Percentiles rank a stretch among this genome's conserved stretches.
These are phyloP conservation scores for Paralinhomoeus sp. DNA, from an alignment of 2,888 invertebrate genomes.

Conservation along the genomic window DNA sequence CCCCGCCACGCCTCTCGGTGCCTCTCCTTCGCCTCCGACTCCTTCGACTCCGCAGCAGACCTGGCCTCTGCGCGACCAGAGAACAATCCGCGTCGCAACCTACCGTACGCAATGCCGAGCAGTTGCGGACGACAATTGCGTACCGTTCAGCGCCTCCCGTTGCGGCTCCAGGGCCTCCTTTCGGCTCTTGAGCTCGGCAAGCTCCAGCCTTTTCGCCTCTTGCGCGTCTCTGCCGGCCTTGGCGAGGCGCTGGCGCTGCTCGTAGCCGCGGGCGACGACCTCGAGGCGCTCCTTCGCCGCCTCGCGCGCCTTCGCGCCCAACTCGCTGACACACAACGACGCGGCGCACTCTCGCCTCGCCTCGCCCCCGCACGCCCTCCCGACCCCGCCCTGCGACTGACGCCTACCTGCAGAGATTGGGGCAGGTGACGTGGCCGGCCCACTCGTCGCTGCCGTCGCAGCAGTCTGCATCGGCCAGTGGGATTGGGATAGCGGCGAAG, in stretches of 20 bases:
- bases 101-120: neutral
- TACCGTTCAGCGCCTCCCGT: constrained; percentile 2
- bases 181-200: constrained; percentile 48
- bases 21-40: constrained; percentile 39
- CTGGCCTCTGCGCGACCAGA: constrained; percentile 22
- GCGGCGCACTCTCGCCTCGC: neutral
- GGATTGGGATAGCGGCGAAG: neutral
- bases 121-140: neutral
- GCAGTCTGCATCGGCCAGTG: constrained; percentile 37
- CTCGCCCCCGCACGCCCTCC: neutral
- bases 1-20: constrained; percentile 29
- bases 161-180: constrained; percentile 27
- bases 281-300: constrained; percentile 46
- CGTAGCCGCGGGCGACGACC: constrained; percentile 52
- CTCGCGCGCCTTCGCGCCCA: constrained; percentile 32
- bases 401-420: constrained; percentile 47
- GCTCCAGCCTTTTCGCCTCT: constrained; percentile 30
- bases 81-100: neutral
- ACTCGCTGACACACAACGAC: constrained; percentile 31
- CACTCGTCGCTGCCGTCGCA: constrained; percentile 41
- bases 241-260: constrained; percentile 48
- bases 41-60: constrained; percentile 50
- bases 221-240: constrained; percentile 49
- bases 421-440: constrained; percentile 38
- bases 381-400: too few relatives aligned